Evolutionary conservation across 2,888 invertebrate genomes (phyloP).

Genomic region (Hirtodrosophila cameraria): DNA sequence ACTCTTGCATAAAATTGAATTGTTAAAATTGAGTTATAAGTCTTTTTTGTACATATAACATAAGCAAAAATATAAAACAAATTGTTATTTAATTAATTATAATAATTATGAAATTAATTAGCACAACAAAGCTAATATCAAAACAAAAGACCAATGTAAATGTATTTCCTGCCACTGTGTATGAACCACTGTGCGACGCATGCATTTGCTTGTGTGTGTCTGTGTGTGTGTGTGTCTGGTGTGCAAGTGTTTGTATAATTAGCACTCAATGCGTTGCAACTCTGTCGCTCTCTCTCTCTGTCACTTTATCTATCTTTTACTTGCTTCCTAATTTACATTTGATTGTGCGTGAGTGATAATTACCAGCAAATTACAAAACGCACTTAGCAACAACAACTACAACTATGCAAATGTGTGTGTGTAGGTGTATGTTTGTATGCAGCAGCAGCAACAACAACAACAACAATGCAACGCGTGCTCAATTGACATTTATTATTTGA

Average conservation of each 20-base stretch:
- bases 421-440: neutral
- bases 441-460: neutral
- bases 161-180: slow-evolving; percentile 33
- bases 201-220: slow-evolving; percentile 8
- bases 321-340: slow-evolving; percentile 55
- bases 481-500: slow-evolving; percentile 69
- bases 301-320: slow-evolving; percentile 1
- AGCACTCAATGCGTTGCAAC: slow-evolving; percentile 49
- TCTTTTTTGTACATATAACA: neutral
- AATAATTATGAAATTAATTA: slow-evolving; percentile 28
- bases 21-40: too few species aligned
- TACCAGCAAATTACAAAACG: slow-evolving; percentile 74
- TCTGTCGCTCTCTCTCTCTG: slow-evolving; percentile 6
- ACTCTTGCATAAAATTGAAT: too few species aligned
- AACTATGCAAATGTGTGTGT: neutral
- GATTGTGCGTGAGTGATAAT: slow-evolving; percentile 77
- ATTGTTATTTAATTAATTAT: slow-evolving; percentile 22
- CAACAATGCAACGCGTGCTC: slow-evolving; percentile 50
- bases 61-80: too few species aligned
- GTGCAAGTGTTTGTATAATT: slow-evolving; percentile 59
- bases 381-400: slow-evolving; percentile 65
- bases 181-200: slow-evolving; percentile 54
- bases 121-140: slow-evolving; percentile 15
- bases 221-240: slow-evolving; percentile 19
- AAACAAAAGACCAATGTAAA: slow-evolving; percentile 24